Percentiles rank a stretch among this genome's conserved stretches.
Evolutionary conservation across 2,888 invertebrate genomes (phyloP).

Genomic region (Agonopterix arenella): DNA sequence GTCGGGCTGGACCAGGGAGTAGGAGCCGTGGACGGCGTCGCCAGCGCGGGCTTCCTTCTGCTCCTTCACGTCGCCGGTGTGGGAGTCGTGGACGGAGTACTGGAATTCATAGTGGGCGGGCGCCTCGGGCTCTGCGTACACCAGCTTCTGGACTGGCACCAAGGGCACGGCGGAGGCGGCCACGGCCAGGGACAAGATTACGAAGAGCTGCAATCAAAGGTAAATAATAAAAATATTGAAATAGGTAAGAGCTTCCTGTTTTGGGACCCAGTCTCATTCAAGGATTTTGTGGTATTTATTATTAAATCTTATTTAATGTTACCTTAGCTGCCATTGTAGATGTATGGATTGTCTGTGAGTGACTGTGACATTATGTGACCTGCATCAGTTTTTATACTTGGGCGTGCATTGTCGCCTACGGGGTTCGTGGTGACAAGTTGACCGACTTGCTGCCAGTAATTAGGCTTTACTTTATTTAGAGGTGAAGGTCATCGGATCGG

Average conservation of each 20-base stretch:
- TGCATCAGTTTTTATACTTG: slow-evolving; percentile 49
- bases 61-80: slow-evolving; percentile 64
- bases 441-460: slow-evolving; percentile 19
- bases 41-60: slow-evolving; percentile 62
- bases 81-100: slow-evolving; percentile 61
- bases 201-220: slow-evolving; percentile 36
- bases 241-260: not conserved
- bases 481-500: slow-evolving; percentile 31
- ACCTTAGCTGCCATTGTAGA: slow-evolving; percentile 64
- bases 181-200: slow-evolving; percentile 43
- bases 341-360: slow-evolving; percentile 32
- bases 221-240: no score
- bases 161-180: slow-evolving; percentile 34
- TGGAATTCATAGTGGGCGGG: slow-evolving; percentile 62
- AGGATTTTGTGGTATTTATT: not conserved
- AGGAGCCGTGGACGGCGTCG: slow-evolving; percentile 61
- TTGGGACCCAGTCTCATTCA: no score
- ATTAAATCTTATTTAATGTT: slow-evolving; percentile 2
- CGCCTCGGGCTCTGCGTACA: slow-evolving; percentile 34
- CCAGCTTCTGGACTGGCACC: slow-evolving; percentile 29
- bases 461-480: slow-evolving; percentile 30
- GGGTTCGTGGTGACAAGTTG: slow-evolving; percentile 16
- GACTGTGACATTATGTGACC: slow-evolving; percentile 39
- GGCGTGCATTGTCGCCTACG: slow-evolving; percentile 21
- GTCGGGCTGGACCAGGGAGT: slow-evolving; percentile 66